Evolutionary conservation across 1,140 invertebrate species (phyloP), one percentile per base, ranked within the genome.

Genomic region (Drosophila sproati): DNA sequence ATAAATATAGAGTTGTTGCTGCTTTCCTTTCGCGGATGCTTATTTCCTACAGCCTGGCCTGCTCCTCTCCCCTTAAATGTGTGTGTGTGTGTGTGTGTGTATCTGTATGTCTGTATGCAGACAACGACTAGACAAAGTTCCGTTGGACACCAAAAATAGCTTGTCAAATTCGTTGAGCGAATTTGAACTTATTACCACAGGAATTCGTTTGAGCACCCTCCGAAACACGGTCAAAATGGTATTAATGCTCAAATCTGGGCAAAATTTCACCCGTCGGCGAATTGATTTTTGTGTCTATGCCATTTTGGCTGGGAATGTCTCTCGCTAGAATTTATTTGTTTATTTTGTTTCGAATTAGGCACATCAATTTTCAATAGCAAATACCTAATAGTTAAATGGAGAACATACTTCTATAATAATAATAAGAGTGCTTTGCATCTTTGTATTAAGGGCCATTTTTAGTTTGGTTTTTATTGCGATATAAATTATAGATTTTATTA

Each of bases 61-160:
- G 50, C 47, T 35, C 29, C 48, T 60, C 12, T 20, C 34, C 5
- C 5, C 20, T 0, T 2, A 20, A 20, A 20, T 34, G 48, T 57
- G 47, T 45, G 29, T 39, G 12, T 6, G 20, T n/a, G 28, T 29
- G 10, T 66, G n/a, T 64, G 70, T 62, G 61, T 10, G 43, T 62
- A 28, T 45, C 5, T 45, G 29, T 48, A 12, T 20, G 69, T 64
- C 50, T 60, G 51, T 77, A 82, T 72, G 78, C 62, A 85, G 82
- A 85, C 81, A 67, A 35, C 50, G 78, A 73, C 82, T 82, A 85
- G 81, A 85, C 81, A 35, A 52, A 64, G 61, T 63, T 82, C 45
- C 60, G 35, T 48, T 56, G 48, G 28, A 20, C 45, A 41, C 6
- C 41, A 31, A 71, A 50, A 72, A 60, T 60, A 52, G 34, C 32